phyloP scores from a whole-genome alignment of 2,113 vertebrate genomes.

The Lepus americanus region DNA sequence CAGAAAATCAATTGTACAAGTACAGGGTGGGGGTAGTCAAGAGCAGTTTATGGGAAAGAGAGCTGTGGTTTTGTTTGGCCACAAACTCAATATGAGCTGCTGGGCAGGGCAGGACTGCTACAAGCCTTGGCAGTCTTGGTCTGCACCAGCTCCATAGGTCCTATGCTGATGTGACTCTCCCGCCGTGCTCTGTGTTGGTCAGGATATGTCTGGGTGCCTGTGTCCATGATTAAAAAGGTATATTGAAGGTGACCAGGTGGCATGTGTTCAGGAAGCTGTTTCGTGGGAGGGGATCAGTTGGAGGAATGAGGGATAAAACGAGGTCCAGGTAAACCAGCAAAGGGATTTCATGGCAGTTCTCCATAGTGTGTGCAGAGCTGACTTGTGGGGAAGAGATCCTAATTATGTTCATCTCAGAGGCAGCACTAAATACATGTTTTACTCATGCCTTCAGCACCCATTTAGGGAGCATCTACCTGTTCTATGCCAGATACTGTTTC shows the following conservation, averaged over 20 bases:
- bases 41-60: conserved; percentile 49
- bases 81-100: neutral
- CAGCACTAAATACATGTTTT: neutral
- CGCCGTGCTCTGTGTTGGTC: neutral
- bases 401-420: conserved; percentile 6
- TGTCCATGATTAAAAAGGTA: neutral
- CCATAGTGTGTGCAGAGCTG: neutral
- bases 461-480: neutral
- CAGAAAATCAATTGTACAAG: conserved; percentile 73
- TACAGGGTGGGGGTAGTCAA: conserved; percentile 5
- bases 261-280: neutral
- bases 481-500: neutral
- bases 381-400: neutral
- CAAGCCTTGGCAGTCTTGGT: neutral
- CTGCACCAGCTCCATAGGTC: fast-evolving
- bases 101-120: neutral
- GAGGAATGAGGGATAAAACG: neutral
- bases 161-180: neutral
- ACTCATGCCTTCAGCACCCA: neutral
- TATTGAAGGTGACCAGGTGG: neutral
- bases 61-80: conserved; percentile 60
- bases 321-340: neutral
- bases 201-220: neutral
- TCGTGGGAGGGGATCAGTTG: neutral
- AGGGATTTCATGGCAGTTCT: neutral